These are phyloP conservation scores for Athalia cordata DNA, from an alignment of 2,888 invertebrate species.

Conservation along the genomic window DNA sequence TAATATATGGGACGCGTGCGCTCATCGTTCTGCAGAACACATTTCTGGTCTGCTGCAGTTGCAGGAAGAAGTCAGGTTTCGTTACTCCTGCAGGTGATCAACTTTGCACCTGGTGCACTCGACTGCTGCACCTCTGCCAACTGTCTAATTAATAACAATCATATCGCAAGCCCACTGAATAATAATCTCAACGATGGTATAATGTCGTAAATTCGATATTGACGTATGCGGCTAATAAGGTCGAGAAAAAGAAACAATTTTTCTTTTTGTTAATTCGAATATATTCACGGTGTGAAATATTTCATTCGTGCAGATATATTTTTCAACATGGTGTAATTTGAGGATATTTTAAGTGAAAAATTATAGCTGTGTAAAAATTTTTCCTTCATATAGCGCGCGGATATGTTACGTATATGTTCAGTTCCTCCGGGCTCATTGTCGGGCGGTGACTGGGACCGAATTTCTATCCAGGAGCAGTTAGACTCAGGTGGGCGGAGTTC, in stretches of 20 bases:
- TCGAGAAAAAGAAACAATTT: too few relatives aligned
- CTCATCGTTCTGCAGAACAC: too few relatives aligned
- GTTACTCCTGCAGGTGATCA: conserved; percentile 60
- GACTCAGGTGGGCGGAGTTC: conserved; percentile 53
- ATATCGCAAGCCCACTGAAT: conserved; percentile 54
- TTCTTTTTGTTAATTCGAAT: too few relatives aligned
- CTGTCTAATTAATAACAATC: conserved; percentile 68
- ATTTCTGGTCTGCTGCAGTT: too few relatives aligned
- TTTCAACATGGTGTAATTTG: too few relatives aligned
- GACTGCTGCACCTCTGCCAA: conserved; percentile 54
- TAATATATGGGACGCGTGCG: too few relatives aligned
- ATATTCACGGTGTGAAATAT: too few relatives aligned
- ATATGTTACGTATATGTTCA: too few relatives aligned
- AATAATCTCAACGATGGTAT: conserved; percentile 47
- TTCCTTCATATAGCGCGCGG: too few relatives aligned
- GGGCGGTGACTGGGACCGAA: conserved; percentile 24
- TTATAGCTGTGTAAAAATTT: background rate
- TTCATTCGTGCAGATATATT: too few relatives aligned
- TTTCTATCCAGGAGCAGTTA: conserved; percentile 47
- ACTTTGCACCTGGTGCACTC: conserved; percentile 59
- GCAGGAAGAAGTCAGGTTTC: conserved; percentile 31
- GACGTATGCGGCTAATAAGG: too few relatives aligned
- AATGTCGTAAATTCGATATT: too few relatives aligned
- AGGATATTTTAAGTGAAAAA: background rate
- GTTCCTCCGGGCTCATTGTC: conserved; percentile 15